Evolutionary conservation across 2,888 invertebrate species (phyloP), one percentile per base, ranked within the genome.

Genomic region (Agonopterix arenella): DNA sequence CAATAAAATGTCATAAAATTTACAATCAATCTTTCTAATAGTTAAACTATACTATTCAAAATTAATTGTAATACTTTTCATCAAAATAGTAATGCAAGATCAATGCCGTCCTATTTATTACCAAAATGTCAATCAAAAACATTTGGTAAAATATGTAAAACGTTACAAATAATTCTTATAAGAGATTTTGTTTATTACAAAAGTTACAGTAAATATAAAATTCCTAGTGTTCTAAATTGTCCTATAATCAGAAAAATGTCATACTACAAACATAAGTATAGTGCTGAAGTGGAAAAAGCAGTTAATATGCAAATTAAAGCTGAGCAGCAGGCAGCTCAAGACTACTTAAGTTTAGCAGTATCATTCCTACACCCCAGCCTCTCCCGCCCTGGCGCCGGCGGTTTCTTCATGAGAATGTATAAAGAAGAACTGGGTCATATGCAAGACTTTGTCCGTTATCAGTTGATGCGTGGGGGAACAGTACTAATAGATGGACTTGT

Each of bases 361-460:
- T 48, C 50, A 37, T 76, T 76, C 48, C 52, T 73, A 4, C 71
- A 76, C 42, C 64, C 73, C 2, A 57, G 55, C 47, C 51, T 61
- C 13, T 64, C 68, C n/a, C 56, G 57, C 43, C 52, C 58, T 28
- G 77, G 76, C 1, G 62, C 64, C 11, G 74, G 73, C 9, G 69
- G 68, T 1, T 74, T 65, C 50, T 76, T 73, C 49, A 73, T 76
- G 70, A 69, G 60, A 55, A 74, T 76, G 75, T 74, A 68, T 55
- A 55, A 69, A 11, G 75, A 76, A 51, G 76, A 76, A 59, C 49
- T 75, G 8, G 53, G 55, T 11, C 76, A 77, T 47, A 70, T 70
- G 69, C 62, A 68, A 48, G 56, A 61, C 45, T 64, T 76, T 13
- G 64, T 76, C 36, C 61, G 68, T 11, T 77, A 76, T 55, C 77